Evolutionary conservation across 2,113 vertebrate genomes (phyloP), one percentile per base, ranked within the genome.

Genomic region (Etia nguti): DNA sequence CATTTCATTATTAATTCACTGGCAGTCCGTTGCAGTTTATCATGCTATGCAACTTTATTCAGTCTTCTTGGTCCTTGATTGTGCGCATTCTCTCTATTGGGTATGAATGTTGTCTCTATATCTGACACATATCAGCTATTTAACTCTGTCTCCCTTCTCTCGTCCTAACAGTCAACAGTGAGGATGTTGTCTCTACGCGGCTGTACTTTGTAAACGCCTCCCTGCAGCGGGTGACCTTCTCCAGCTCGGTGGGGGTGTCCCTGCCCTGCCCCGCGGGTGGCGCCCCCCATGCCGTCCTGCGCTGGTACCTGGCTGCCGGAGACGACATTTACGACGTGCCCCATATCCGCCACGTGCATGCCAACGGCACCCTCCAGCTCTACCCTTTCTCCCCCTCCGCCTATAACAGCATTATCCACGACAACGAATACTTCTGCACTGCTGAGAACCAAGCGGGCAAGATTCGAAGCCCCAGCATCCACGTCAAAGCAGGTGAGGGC

Each of bases 121-220:
- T 98, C 96, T 97, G 97, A 97, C 98, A 81, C 86, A 91, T 97
- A 97, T 95, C 97, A 97, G 95, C 97, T 97, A 93, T 97, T 97
- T 94, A 97, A 97, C 90, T 97, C 96, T 95, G 97, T 97, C 96
- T 97, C 97, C 62, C 88, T 84, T 90, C 83, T 93, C 73, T 94
- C 75, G 41, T 90, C 89, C 83, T 11, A 18, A 0, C 97, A 99
- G 99, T 97, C 94, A 96, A 90, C 91, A 95, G 97, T 90, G 99
- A 99, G 95, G 98, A 99, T 99, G 98, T 97, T 82, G 97, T 98
- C 95, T 96, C 96, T 94, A 98, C 98, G 94, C 98, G 98, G 96
- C 97, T 99, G 97, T 99, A 99, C 97, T 99, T 99, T 98, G 98
- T 99, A 97, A 99, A 99, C 94, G 98, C 98, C 96, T 99, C 99